Conservation (phyloP, 2,113 vertebrate species). For the Fregata magnificens region DNA sequence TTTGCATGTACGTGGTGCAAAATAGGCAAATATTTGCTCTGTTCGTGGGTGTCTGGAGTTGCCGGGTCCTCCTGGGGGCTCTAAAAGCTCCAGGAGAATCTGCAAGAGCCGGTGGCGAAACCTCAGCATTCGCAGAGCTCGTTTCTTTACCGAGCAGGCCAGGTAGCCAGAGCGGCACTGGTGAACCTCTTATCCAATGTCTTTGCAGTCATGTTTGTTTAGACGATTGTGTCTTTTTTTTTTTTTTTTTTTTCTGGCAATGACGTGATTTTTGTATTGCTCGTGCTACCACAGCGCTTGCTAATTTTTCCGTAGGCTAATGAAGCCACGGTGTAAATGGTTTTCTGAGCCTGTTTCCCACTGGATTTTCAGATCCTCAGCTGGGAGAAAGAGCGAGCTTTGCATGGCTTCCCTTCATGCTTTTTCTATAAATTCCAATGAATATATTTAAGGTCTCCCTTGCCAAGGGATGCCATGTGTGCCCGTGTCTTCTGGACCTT, state of each 20-base stretch:
- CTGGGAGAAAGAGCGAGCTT: background rate
- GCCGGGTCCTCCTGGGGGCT: background rate
- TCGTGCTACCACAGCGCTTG: fast-evolving
- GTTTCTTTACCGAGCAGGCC: fast-evolving
- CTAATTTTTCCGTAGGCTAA: background rate
- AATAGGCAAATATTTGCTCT: fast-evolving
- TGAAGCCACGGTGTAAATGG: fast-evolving
- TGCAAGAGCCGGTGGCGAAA: fast-evolving
- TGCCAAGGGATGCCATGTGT: fast-evolving
- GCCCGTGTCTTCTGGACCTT: background rate
- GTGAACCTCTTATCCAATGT: background rate
- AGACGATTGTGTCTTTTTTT: background rate
- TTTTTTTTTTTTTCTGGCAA: background rate
- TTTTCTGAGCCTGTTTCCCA: background rate
- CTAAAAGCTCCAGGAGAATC: background rate
- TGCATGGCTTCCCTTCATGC: background rate
- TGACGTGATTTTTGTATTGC: background rate
- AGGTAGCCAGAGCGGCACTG: too few species aligned
- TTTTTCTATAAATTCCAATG: background rate
- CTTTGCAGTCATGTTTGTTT: background rate
- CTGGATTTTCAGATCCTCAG: background rate
- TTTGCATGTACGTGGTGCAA: fast-evolving
- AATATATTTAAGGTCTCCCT: background rate
- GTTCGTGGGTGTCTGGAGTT: too few species aligned
- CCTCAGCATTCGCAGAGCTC: too few species aligned